Base-by-base conservation (phyloP, 2,797 vertebrate species). In the Coregonus sp. region DNA sequence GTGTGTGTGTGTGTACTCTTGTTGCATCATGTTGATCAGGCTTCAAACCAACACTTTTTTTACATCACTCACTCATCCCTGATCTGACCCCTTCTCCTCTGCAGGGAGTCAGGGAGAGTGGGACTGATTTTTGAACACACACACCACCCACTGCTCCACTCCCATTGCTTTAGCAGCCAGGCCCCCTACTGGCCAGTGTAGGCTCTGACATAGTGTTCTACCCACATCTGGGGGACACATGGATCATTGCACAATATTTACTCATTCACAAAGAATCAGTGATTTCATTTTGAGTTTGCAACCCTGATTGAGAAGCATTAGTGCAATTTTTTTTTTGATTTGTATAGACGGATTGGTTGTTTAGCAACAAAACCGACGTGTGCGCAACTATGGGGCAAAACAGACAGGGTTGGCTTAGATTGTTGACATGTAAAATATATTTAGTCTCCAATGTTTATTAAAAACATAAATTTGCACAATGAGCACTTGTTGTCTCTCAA, bases 41-140 rank as follows among this genome's bases (percentile, higher is more conserved):
- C 52, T 25, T n/a, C 59, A 63, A 63, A 25, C 52, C 54, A n/a
- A 9, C 20, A 25, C 6, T 75, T 3, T 2, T 2, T 5, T 5
- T 35, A 16, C 14, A 16, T 25, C 40, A 31, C 47, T 40, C 61
- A 52, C n/a, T 71, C 4, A 66, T 35, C 12, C 20, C 51, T 37
- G 31, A 4, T 20, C 4, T 37, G 15, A 40, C 5, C 61, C 40
- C 25, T n/a, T 33, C 72, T 51, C 18, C 59, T 29, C 59, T 65
- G 90, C 95, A 96, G 91, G 96, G 94, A n/a, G 94, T 94, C 85
- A 95, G 31, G 6, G 18, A 95, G 84, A 91, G 95, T 84, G 91
- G 95, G 89, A 89, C 93, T 79, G 95, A 96, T 47, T 93, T 93
- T 95, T 95, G 85, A 94, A 94, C 89, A 96, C 95, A 0, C 96